Evolutionary conservation across 30 jellyfish, hydroid and myxozoan species (phyloP), one percentile per base, ranked within the genome.

Genomic region (Chrysaora quinquecirrha): DNA sequence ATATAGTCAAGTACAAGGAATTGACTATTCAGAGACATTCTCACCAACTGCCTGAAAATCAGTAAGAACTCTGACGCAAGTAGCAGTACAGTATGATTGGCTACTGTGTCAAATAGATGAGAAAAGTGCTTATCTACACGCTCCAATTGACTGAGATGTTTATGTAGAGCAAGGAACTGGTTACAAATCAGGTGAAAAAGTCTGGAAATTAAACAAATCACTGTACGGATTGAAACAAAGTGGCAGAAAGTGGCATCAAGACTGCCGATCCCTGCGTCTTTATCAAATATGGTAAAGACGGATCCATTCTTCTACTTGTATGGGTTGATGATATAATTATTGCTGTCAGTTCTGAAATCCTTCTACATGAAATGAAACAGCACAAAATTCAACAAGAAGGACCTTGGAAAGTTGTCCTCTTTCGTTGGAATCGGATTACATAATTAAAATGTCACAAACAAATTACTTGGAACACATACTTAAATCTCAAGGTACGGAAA

Each of bases 181-280:
- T 6, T 38, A 38, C 14, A 14, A 38, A 38, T 14, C 6, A 38
- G 14, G 11, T 3, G 54, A 38, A 3, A 14, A 14, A 38, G 14
- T 14, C 6, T 38, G 54, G 11, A 38, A 38, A 3, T 50, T 79
- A 23, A 30, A 63, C 28, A 79, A 79, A 30, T 79, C 90, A 4
- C 79, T 79, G 2, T 62, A 79, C 73, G 90, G 90, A 18, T 68
- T 79, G 7, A 64, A 79, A 35, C 90, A 79, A 63, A 79, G 90
- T 35, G 90, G 90, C 1, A 11, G 88, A 3, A 79, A 79, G 18
- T 79, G 90, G 87, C 76, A 79, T 3, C 1, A 38, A n/a, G n/a
- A n/a, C n/a, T n/a, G n/a, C n/a, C n/a, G 87, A 75, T 87, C 87
- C 87, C 4, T 75, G 87, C 25, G 48, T 75, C n/a, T 75, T 3